Evolutionary conservation across 2,113 vertebrate genomes (phyloP), one percentile per base, ranked within the genome.

Genomic region (Tachysurus vachellii): DNA sequence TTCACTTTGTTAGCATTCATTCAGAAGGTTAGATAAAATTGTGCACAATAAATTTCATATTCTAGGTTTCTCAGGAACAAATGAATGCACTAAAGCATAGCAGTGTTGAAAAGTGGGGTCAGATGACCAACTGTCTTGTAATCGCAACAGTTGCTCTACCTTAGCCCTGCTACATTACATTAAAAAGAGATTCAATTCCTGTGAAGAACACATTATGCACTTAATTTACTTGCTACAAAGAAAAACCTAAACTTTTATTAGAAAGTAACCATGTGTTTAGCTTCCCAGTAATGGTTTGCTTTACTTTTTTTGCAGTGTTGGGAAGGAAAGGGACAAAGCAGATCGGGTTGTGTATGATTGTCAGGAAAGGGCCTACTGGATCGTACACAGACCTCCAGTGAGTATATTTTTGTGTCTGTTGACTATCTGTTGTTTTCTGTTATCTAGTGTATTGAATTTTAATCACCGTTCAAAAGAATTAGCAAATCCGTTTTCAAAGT

Each of bases 331-430:
- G 89, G 96, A 93, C 91, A 99, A 99, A 85, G 95, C 93, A 0
- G 98, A 99, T 84, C 95, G 97, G 10, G 97, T 97, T 0, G 96
- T 98, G 1, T 93, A 98, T 91, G 97, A 99, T 87, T 97, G 97
- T 93, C 98, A 99, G 94, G 98, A 99, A 93, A 97, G 97, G 90
- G 98, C 98, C 0, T 98, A 98, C 84, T 99, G 98, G 98, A 95
- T 99, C 14, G 95, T 99, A 70, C 97, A 98, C 91, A 93, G 96
- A 26, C 95, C 97, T 61, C 97, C 97, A 12, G 98, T 99, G 94
- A 97, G 93, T 70, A 53, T 1, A 13, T 66, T 19, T 14, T 6
- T 66, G 6, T 83, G n/a, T 36, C 47, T 50, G 47, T 50, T 16
- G 31, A n/a, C 28, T 70, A 9, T 70, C 5, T 31, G 31, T 36